Conservation (phyloP, 2,797 vertebrate genomes). For the Simalia tracyae region DNA sequence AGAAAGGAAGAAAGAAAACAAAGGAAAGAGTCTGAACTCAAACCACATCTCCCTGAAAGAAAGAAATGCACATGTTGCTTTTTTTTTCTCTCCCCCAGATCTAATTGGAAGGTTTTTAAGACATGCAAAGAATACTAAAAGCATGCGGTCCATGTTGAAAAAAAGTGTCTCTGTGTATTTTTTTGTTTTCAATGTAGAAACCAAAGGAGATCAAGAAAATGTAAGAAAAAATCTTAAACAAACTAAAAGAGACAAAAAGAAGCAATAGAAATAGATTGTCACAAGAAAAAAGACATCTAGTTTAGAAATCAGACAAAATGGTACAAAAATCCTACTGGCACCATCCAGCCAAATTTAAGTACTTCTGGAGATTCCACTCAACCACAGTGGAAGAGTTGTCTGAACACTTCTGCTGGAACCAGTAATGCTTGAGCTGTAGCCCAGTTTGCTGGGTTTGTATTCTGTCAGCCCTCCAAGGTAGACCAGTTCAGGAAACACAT, state of each 20-base stretch:
- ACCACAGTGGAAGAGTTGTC: background rate
- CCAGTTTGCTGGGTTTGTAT: background rate
- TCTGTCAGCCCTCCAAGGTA: background rate
- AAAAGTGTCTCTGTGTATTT: conserved; percentile 54
- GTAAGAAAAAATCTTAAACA: conserved; percentile 53
- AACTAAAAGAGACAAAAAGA: background rate
- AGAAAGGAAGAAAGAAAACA: conserved; percentile 37
- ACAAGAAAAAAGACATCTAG: conserved; percentile 23
- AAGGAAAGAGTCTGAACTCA: background rate
- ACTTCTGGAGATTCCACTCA: background rate
- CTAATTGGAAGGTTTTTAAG: conserved; percentile 83
- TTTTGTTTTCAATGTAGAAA: conserved; percentile 36
- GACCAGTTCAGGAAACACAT: background rate
- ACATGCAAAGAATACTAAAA: conserved; percentile 89
- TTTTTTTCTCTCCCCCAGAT: conserved; percentile 70
- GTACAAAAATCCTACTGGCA: conserved; percentile 71
- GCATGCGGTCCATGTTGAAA: conserved; percentile 87
- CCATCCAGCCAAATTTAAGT: background rate
- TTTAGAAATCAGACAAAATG: conserved; percentile 71
- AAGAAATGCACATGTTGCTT: conserved; percentile 72
- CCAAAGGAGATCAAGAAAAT: conserved; percentile 66
- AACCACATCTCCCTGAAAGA: conserved; percentile 81
- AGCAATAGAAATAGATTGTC: background rate
- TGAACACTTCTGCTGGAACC: background rate
- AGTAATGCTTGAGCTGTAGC: background rate